Base-by-base conservation (phyloP, 2,888 invertebrate species). In the Dioctria rufipes region DNA sequence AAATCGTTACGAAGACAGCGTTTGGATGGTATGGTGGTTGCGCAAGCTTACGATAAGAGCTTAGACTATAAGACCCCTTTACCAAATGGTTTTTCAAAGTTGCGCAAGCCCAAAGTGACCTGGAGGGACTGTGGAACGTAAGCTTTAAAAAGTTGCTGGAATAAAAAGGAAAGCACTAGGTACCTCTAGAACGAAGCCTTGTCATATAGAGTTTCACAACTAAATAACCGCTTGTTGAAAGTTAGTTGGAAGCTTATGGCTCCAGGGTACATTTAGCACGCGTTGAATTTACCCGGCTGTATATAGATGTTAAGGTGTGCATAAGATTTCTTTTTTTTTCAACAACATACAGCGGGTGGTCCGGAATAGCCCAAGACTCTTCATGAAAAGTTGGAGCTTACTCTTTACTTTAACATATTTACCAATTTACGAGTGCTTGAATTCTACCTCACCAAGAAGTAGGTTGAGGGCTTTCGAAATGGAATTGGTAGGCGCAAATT, bases 1-100 rank as follows among this genome's bases (percentile, higher is more conserved):
- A 82, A 82, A 82, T 82, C 82, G 79, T 82, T 82, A 82, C 82
- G 80, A 61, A 54, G 54, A 80, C 71, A 82, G 67, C 63, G 63
- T 54, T 78, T 46, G 71, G 13, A n/a, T 40, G 11, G 49, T 54
- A 11, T 58, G 13, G 25, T 25, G 25, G 25, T 25, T 77, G 77
- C 77, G 77, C 77, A 77, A 40, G 73, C n/a, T 25, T 58, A 9
- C 5, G 9, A 8, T 11, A 63, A 46, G 42, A 77, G 46, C 43
- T 77, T 43, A 25, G 25, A 25, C 2, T 25, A 2, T 25, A 25
- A 25, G 42, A 37, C 60, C 54, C 60, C 9, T 3, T 11, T 51
- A 37, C 51, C 49, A 69, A 5, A 25, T 25, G 25, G 67, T 49
- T 8, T 8, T 46, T 46, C 46, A 46, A 46, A 46, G 8, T 6